Evolutionary conservation across 2,113 vertebrate species (phyloP).

Genomic region (Salminus brasiliensis): DNA sequence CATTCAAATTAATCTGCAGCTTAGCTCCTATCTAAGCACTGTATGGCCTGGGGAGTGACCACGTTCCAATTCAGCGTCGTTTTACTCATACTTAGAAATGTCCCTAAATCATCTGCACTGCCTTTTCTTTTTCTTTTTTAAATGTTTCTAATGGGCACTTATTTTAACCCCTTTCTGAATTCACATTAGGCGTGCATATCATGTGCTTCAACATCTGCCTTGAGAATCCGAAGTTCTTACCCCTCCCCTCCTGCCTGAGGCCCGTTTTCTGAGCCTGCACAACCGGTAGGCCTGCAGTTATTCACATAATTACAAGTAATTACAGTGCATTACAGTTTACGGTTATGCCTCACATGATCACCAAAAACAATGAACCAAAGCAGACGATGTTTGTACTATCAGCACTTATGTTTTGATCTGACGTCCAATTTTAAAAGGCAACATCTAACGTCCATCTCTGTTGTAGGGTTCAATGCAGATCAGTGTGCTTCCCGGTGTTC

Average conservation of each 20-base stretch:
- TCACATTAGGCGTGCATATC: background rate
- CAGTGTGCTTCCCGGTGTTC: no score
- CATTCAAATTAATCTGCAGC: no score
- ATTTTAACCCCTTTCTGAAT: background rate
- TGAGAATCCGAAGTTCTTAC: background rate
- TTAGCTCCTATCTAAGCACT: no score
- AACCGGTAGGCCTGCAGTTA: background rate
- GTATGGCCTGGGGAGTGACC: no score
- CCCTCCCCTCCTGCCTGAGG: background rate
- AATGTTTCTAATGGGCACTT: background rate
- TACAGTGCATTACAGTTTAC: constrained; percentile 30
- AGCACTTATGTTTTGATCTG: background rate
- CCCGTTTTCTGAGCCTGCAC: background rate
- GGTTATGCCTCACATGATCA: background rate
- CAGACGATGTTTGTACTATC: background rate
- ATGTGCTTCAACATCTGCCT: constrained; percentile 16
- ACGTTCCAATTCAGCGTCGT: no score
- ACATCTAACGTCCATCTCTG: no score
- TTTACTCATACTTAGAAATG: background rate
- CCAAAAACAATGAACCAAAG: constrained; percentile 2
- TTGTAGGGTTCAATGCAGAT: no score
- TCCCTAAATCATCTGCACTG: no score
- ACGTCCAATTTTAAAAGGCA: background rate
- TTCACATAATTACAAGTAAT: constrained; percentile 38
- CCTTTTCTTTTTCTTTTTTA: background rate